These are phyloP conservation scores for Microcebus tavaratra DNA, from an alignment of 2,113 vertebrate species.

Conservation along the genomic window DNA sequence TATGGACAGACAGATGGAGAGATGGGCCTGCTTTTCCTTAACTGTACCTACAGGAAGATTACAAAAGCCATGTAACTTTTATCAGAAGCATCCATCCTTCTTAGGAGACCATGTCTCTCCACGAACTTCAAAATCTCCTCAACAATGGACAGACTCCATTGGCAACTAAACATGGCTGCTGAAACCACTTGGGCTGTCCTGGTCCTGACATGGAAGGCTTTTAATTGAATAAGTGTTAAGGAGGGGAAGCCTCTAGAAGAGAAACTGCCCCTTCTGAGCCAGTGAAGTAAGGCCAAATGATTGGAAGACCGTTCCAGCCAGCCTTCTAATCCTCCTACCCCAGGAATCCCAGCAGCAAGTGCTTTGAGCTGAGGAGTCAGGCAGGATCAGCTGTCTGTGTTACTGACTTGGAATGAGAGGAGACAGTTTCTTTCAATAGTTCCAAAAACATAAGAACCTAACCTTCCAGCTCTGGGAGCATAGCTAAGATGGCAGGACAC, in stretches of 20 bases:
- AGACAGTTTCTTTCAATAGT: constrained; percentile 30
- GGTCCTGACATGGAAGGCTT: constrained; percentile 4
- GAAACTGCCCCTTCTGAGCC: background rate
- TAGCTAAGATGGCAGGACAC: background rate
- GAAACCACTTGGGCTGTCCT: background rate
- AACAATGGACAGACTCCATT: background rate
- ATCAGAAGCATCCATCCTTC: constrained; percentile 18
- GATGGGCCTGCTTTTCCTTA: background rate
- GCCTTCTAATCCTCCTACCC: background rate
- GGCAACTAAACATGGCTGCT: background rate
- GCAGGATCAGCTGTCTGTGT: background rate
- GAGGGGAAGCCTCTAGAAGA: background rate
- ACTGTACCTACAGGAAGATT: background rate
- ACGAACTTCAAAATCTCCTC: background rate
- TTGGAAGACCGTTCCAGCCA: background rate
- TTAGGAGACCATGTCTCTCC: constrained; percentile 31
- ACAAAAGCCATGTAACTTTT: background rate
- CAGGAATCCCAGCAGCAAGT: background rate
- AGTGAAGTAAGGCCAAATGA: background rate
- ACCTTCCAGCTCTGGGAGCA: background rate
- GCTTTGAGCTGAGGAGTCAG: background rate
- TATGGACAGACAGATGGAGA: background rate
- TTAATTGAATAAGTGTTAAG: background rate
- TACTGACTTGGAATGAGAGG: background rate
- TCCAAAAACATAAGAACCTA: background rate